Evolutionary conservation across 2,888 invertebrate genomes (phyloP).

Genomic region (Pristionchus japonicus): DNA sequence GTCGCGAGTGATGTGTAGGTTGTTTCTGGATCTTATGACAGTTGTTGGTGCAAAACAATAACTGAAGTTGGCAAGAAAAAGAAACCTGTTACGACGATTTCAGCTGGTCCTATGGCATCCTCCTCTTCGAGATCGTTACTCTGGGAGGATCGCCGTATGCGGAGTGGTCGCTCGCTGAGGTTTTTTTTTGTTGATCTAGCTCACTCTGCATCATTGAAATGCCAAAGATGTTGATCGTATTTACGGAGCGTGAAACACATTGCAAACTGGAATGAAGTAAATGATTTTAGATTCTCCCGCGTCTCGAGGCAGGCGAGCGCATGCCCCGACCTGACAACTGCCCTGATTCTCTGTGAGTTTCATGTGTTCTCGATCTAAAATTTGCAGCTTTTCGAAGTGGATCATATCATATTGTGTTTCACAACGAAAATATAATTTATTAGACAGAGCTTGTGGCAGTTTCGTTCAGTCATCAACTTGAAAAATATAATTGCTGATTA

Average conservation of each 20-base stretch:
- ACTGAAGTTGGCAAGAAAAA: too few species aligned
- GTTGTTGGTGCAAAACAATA: too few species aligned
- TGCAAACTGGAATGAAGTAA: background rate
- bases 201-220: too few species aligned
- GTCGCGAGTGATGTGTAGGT: constrained; percentile 34
- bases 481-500: constrained; percentile 62
- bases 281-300: constrained; percentile 8
- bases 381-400: too few species aligned
- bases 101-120: constrained; percentile 43
- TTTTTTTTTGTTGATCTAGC: background rate
- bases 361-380: background rate
- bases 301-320: constrained; percentile 87
- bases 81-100: too few species aligned
- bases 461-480: background rate
- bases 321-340: constrained; percentile 90
- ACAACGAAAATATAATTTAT: background rate
- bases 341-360: constrained; percentile 83
- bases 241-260: background rate
- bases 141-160: constrained; percentile 36
- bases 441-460: too few species aligned
- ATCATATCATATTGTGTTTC: background rate
- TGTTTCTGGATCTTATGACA: too few species aligned
- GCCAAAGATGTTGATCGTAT: background rate
- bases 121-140: constrained; percentile 43
- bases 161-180: constrained; percentile 16